Evolutionary conservation across 2,888 invertebrate genomes (phyloP).

Genomic region (Drosophila demipolita): DNA sequence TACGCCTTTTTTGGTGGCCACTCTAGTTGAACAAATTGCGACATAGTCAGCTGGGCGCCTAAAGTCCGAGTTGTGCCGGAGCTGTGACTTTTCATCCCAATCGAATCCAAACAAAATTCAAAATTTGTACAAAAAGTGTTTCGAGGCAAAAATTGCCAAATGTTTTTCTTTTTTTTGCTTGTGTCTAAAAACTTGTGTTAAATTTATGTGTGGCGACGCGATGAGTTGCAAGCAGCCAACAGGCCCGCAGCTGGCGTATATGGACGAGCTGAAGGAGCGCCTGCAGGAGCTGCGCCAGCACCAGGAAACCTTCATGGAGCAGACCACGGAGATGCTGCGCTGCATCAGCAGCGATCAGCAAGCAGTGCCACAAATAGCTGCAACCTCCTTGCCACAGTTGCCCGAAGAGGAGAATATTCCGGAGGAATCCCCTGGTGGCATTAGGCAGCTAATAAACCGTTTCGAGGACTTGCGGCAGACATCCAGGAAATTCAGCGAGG

Average conservation of each 20-base stretch:
- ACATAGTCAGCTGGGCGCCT: conserved; percentile 15
- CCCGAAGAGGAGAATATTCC: background rate
- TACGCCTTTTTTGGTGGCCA: conserved; percentile 4
- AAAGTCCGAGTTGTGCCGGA: background rate
- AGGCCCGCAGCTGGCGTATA: conserved; percentile 62
- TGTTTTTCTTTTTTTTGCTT: conserved; percentile 34
- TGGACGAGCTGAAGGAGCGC: conserved; percentile 67
- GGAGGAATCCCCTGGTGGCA: conserved; percentile 12
- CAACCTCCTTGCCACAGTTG: background rate
- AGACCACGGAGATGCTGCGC: conserved; percentile 58
- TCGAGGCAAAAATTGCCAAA: conserved; percentile 13
- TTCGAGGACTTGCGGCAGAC: conserved; percentile 64
- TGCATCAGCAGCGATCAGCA: conserved; percentile 31
- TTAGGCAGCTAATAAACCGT: conserved; percentile 57
- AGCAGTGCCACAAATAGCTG: background rate
- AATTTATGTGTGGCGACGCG: conserved; percentile 37
- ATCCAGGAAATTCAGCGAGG: conserved; percentile 56
- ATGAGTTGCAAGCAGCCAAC: conserved; percentile 58
- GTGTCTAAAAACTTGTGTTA: conserved; percentile 6
- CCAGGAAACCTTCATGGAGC: conserved; percentile 60
- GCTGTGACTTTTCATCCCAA: background rate
- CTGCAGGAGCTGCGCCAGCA: conserved; percentile 55
- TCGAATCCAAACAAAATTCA: conserved; percentile 13
- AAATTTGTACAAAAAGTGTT: conserved; percentile 21
- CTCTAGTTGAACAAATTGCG: conserved; percentile 1